These are phyloP conservation scores for Chelon auratus DNA, from an alignment of 2,797 vertebrate genomes.

Conservation along the genomic window DNA sequence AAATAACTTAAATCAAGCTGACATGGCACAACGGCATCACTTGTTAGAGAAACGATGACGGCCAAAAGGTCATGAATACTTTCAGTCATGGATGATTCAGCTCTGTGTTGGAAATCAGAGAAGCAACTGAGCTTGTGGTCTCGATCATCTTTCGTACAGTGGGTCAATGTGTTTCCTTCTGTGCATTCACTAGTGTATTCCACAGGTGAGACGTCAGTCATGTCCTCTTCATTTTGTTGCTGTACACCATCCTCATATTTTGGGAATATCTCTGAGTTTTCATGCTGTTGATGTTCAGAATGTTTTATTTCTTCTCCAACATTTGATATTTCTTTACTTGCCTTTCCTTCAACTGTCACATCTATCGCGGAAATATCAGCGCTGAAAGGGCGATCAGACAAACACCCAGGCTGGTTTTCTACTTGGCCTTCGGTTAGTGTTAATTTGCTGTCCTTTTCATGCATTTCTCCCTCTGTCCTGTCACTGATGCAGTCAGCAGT, in stretches of 20 bases:
- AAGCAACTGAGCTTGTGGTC: slow-evolving; percentile 17
- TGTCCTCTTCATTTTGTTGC: slow-evolving; percentile 23
- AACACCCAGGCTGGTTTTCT: background rate
- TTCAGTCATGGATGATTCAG: slow-evolving; percentile 4
- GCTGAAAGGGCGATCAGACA: slow-evolving; percentile 16
- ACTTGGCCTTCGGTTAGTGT: background rate
- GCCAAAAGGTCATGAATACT: slow-evolving; percentile 30
- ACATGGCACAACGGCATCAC: slow-evolving; percentile 70
- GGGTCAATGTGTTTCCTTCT: slow-evolving; percentile 19
- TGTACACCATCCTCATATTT: slow-evolving; percentile 13
- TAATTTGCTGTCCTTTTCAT: slow-evolving; percentile 1
- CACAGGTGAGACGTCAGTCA: slow-evolving; percentile 2
- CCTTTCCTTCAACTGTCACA: background rate
- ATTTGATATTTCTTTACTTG: slow-evolving; percentile 8
- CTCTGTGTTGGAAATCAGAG: slow-evolving; percentile 13
- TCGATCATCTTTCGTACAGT: slow-evolving; percentile 10
- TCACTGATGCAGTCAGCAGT: background rate
- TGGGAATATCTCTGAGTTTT: background rate
- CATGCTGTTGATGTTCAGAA: background rate
- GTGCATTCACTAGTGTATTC: slow-evolving; percentile 14
- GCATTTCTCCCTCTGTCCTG: slow-evolving; percentile 11
- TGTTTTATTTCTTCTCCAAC: slow-evolving; percentile 15
- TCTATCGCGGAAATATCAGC: slow-evolving; percentile 2
- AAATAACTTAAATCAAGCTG: slow-evolving; percentile 43
- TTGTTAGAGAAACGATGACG: slow-evolving; percentile 9